Evolutionary conservation across 1,140 invertebrate genomes (phyloP), one percentile per base, ranked within the genome.

Genomic region (Rhysida immarginata): DNA sequence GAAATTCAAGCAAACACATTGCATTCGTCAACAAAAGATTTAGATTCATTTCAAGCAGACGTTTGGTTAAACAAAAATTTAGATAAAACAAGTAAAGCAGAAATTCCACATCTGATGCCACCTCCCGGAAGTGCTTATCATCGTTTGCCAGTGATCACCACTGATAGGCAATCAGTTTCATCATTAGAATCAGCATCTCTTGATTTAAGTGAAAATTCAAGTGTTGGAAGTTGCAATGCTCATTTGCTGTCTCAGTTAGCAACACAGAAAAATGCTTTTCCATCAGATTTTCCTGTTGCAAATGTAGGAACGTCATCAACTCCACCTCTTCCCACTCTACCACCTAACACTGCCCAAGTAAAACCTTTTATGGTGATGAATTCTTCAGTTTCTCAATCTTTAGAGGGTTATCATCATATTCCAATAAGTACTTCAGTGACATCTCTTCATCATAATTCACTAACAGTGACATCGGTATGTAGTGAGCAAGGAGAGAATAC

Each of bases 1-100:
- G 77, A 80, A 49, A 68, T 73, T 18, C 29, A 16, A 8, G 29
- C 29, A 5, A 35, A 35, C 16, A 35, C 29, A 5, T 35, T 5
- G 29, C n/a, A n/a, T n/a, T n/a, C n/a, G n/a, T n/a, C n/a, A n/a
- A 35, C 29, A 35, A 35, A 5, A 35, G 16, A 5, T 8, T 8
- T 35, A 5, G 5, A 5, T 35, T 35, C 29, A 8, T 5, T 8
- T 35, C 16, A 5, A 8, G 5, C 29, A 35, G 5, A 5, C 5
- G 29, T 35, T 8, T 8, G 5, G 5, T 35, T 16, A 5, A 35
- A 8, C 16, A 8, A 5, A 35, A 35, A 5, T 35, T 8, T 5
- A 5, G 5, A 35, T 5, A 35, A 35, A 35, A 16, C 16, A 16
- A 8, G 5, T 35, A 35, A 35, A 35, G 29, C 5, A 8, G 29